These are phyloP conservation scores for Zosterops japonicus DNA, from an alignment of 2,113 vertebrate species.

Conservation along the genomic window DNA sequence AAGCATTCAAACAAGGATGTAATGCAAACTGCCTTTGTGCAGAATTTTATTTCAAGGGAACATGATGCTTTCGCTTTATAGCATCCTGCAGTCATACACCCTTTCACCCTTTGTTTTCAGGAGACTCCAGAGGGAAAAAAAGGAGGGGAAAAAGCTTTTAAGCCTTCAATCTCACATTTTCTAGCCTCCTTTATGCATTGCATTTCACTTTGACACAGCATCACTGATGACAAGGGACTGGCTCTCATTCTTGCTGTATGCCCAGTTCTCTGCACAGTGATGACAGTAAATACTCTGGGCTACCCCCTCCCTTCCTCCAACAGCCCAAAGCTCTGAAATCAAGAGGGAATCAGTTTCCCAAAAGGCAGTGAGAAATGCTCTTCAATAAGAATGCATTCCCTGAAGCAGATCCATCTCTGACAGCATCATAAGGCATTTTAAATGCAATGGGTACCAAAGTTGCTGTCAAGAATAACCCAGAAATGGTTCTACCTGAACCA, in stretches of 20 bases:
- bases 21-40: neutral
- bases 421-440: neutral
- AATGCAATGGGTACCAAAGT: neutral
- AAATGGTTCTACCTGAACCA: fast-evolving
- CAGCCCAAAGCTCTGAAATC: neutral
- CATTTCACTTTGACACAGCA: neutral
- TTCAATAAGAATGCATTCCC: neutral
- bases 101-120: neutral
- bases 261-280: neutral
- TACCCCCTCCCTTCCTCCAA: neutral
- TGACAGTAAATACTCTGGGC: neutral
- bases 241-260: fast-evolving
- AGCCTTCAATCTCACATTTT: neutral
- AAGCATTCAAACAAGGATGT: neutral
- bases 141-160: neutral
- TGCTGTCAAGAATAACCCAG: neutral
- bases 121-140: neutral
- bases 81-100: neutral
- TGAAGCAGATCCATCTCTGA: neutral
- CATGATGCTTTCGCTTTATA: neutral
- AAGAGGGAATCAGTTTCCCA: neutral
- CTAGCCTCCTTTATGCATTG: neutral
- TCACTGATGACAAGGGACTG: neutral
- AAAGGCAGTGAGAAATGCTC: neutral
- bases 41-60: neutral